Evolutionary conservation across 2,888 invertebrate genomes (phyloP).

Genomic region (Idaea dimidiata): DNA sequence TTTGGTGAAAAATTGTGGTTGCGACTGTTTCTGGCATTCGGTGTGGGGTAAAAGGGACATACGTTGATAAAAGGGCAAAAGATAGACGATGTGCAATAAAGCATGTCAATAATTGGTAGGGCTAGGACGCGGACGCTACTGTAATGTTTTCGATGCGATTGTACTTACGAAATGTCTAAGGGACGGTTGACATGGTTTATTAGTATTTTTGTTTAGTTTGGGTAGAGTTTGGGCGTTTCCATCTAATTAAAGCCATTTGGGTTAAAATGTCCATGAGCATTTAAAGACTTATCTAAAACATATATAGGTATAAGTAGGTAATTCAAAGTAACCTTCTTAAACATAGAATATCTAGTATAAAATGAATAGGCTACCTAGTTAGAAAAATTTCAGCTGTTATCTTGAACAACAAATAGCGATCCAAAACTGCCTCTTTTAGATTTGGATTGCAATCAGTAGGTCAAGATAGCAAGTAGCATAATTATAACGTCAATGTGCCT

Average conservation of each 20-base stretch:
- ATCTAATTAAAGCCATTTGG: not conserved
- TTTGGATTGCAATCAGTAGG: no score
- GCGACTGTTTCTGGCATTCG: slow-evolving; percentile 28
- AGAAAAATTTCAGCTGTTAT: no score
- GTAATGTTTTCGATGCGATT: not conserved
- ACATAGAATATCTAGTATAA: no score
- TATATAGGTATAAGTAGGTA: no score
- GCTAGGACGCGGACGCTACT: slow-evolving; percentile 34
- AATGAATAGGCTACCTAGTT: no score
- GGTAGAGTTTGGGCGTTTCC: not conserved
- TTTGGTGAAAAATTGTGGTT: slow-evolving; percentile 14
- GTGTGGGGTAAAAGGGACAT: slow-evolving; percentile 47
- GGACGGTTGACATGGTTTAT: not conserved
- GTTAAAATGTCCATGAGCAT: not conserved
- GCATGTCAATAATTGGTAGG: slow-evolving; percentile 73
- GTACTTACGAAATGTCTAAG: not conserved
- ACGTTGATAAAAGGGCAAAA: slow-evolving; percentile 67
- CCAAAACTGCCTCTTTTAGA: no score
- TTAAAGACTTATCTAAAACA: no score
- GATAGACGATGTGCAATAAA: slow-evolving; percentile 68
- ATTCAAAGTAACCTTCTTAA: no score
- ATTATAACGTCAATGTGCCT: no score
- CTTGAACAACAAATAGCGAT: no score
- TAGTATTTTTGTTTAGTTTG: not conserved
- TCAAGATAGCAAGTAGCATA: no score